Percentiles rank a stretch among this genome's conserved stretches.
Evolutionary conservation across 2,797 vertebrate genomes (phyloP).

Genomic region (Silurus lanzhouensis): DNA sequence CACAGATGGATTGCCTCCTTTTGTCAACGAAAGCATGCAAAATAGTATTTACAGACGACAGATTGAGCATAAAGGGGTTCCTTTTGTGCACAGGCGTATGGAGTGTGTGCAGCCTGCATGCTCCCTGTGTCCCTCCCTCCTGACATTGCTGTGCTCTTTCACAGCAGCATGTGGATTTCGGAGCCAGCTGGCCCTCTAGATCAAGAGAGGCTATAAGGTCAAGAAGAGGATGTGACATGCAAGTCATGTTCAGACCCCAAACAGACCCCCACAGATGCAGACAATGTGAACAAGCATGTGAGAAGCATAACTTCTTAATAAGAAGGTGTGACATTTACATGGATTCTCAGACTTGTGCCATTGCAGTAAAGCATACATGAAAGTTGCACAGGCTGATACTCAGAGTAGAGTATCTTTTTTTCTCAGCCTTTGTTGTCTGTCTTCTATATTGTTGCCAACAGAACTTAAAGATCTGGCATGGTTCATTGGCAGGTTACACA

Average conservation of each 20-base stretch:
- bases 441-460: neutral
- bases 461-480: conserved; percentile 11
- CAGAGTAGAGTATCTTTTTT: conserved; percentile 1
- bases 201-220: conserved; percentile 38
- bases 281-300: neutral
- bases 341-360: conserved; percentile 37
- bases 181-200: conserved; percentile 26
- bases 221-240: conserved; percentile 39
- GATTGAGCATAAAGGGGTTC: conserved; percentile 37
- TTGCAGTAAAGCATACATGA: conserved; percentile 10
- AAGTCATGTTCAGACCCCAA: conserved; percentile 35
- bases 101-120: conserved; percentile 15
- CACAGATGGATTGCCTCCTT: conserved; percentile 51
- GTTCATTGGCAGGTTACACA: conserved; percentile 24
- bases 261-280: conserved; percentile 8
- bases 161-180: conserved; percentile 46
- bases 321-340: conserved; percentile 40
- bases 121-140: conserved; percentile 13
- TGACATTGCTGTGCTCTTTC: conserved; percentile 43
- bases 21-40: conserved; percentile 48
- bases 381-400: conserved; percentile 32
- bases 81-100: conserved; percentile 44
- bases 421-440: conserved; percentile 13
- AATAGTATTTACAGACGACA: conserved; percentile 57
- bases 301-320: neutral